Base-by-base conservation (phyloP, 2,113 vertebrate genomes). In the Seriola rivoliana region DNA sequence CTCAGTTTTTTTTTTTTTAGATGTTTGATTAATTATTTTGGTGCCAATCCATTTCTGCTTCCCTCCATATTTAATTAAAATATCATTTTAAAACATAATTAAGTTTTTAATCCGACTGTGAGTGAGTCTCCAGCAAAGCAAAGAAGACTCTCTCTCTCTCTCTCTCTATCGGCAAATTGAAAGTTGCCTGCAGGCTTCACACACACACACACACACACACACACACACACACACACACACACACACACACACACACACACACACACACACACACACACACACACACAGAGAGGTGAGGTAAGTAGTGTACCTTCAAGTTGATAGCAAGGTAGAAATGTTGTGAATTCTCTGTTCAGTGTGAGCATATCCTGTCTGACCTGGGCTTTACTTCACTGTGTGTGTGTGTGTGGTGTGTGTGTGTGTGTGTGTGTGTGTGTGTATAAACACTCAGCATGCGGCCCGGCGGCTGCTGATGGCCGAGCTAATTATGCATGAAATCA, bases 21-120 rank as follows among this genome's bases (percentile, higher is more conserved):
- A 97, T 97, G 96, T 97, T 97, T 98, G 96, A 97, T 97, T 97
- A 96, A 97, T 97, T 98, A 97, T 97, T 98, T 98, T 95, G 97
- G 96, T 97, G 96, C 95, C 97, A 96, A 97, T 97, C 96, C 96
- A 97, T 97, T 98, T 97, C 96, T 97, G 97, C 96, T 96, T 97
- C 97, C 96, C 96, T 96, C 96, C 96, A 97, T 98, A 97, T 97
- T 97, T 97, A 98, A 98, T 99, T 98, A 97, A 97, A 98, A 97
- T 97, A 97, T 98, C 95, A 97, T 98, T 98, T 98, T 96, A 97
- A 97, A 95, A 96, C 96, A 96, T 98, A 97, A 98, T 98, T 97
- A 99, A 96, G 97, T 96, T 93, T 98, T 96, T 93, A 95, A 94
- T 98, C 96, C 96, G 92, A 96, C 95, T 96, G 96, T 95, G 94